phyloP scores from a whole-genome alignment of 2,113 vertebrate genomes.

The Sphaerodactylus townsendi region DNA sequence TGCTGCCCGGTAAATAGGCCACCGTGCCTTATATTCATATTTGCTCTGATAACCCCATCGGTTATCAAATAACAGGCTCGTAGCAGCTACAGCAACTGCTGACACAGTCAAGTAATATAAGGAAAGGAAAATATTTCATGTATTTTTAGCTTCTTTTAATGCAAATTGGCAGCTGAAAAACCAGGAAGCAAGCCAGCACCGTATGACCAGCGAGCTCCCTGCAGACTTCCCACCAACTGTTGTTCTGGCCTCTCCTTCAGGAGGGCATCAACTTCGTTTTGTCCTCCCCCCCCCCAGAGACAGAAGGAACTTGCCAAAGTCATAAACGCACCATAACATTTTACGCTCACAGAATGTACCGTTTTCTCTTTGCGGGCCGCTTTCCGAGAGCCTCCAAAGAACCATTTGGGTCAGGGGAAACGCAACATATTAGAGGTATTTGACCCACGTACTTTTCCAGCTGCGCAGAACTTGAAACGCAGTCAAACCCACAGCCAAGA shows the following conservation, averaged over 20 bases:
- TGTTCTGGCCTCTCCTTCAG: slow-evolving; percentile 12
- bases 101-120: slow-evolving; percentile 66
- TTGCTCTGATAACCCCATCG: slow-evolving; percentile 7
- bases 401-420: not conserved
- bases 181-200: slow-evolving; percentile 56
- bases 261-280: not conserved
- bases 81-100: slow-evolving; percentile 57
- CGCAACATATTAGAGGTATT: not conserved
- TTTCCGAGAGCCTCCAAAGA: not conserved
- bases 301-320: not conserved
- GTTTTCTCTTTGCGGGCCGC: not conserved
- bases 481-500: not conserved
- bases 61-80: slow-evolving; percentile 66
- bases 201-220: slow-evolving; percentile 18
- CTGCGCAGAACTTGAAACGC: not conserved
- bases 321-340: slow-evolving; percentile 4
- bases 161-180: slow-evolving; percentile 69
- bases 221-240: slow-evolving; percentile 20
- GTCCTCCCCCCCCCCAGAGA: not conserved
- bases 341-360: not conserved
- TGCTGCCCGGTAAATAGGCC: not conserved
- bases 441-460: not conserved
- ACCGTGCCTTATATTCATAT: slow-evolving; percentile 2
- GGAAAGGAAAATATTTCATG: slow-evolving; percentile 73
- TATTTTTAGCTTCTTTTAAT: slow-evolving; percentile 73